Evolutionary conservation across 2,797 vertebrate genomes (phyloP).

Genomic region (Delichon dasypus): DNA sequence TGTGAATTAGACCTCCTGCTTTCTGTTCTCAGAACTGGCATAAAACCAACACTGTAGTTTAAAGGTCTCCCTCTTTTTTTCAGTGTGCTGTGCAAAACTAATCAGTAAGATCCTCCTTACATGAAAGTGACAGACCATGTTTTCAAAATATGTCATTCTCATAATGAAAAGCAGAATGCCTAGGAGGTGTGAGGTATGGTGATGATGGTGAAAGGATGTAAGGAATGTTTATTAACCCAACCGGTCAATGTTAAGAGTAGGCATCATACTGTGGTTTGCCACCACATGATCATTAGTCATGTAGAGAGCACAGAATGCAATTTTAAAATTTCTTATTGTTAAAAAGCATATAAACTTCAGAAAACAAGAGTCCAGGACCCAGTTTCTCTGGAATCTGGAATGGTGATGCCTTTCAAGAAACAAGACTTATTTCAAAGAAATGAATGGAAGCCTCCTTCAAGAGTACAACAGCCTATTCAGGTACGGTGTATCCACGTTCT

Average conservation of each 20-base stretch:
- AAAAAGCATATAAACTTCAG: slow-evolving; percentile 60
- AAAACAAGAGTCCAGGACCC: slow-evolving; percentile 62
- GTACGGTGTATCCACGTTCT: slow-evolving; percentile 36
- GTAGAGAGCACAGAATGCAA: neutral
- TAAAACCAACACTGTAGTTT: neutral
- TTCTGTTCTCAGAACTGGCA: neutral
- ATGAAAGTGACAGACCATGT: neutral
- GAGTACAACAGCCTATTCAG: slow-evolving; percentile 44
- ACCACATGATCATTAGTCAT: neutral
- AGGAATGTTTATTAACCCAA: neutral
- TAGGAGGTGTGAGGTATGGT: neutral
- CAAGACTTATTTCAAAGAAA: slow-evolving; percentile 46
- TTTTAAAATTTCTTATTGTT: slow-evolving; percentile 8
- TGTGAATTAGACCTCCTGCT: neutral
- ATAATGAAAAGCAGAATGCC: neutral
- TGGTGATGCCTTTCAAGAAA: slow-evolving; percentile 30
- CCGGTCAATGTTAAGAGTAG: neutral
- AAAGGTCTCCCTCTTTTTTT: neutral
- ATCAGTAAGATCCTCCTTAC: neutral
- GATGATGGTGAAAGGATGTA: neutral
- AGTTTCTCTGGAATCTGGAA: slow-evolving; percentile 37
- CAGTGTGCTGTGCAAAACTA: neutral
- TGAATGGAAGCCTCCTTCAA: slow-evolving; percentile 69
- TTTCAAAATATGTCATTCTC: neutral
- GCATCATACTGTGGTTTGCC: neutral